Evolutionary conservation across 2,888 invertebrate genomes (phyloP), one percentile per base, ranked within the genome.

Genomic region (Phymatocera aterrima): DNA sequence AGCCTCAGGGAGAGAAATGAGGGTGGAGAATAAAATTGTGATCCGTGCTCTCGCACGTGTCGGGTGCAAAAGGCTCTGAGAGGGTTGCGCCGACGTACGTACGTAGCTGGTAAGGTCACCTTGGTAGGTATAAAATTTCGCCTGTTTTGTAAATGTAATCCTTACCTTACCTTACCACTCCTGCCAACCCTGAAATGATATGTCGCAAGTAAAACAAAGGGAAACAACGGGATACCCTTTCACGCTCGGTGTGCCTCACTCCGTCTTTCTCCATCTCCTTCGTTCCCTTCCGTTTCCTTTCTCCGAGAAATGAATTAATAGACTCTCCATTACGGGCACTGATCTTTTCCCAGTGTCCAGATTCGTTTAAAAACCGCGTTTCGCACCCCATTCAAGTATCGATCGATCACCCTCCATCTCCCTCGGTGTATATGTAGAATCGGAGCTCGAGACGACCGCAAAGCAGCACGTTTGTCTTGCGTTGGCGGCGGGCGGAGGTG

Each of bases 21-120:
- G 79, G 79, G 77, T 78, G 54, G 75, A 78, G 80, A 81, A 83
- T 84, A 83, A 86, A 86, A 86, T 85, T 84, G 82, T 85, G 83
- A 84, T 82, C 79, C 81, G 80, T 80, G 82, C 81, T 80, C 75
- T 79, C 70, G 21, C 78, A 43, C 51, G 54, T 43, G 72, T 31
- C n/a, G 57, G 28, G n/a, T 18, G 64, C 3, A 68, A 43, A 43
- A 24, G 24, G 37, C 61, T 64, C 10, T 28, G 51, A 18, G 15
- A 28, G 57, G 57, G 57, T 28, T n/a, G n/a, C n/a, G 28, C 15
- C 21, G 51, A 21, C 10, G 51, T 21, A 21, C 10, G 51, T 21
- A 21, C 10, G 2, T 18, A 64, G 37, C 37, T 34, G 18, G 37
- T 21, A n/a, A 12, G 64, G 21, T 64, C 18, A 21, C 18, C 10